Percentiles rank a stretch among this genome's conserved stretches.
Conservation (phyloP, 2,888 invertebrate species). For the Tenthredo mesomela region DNA sequence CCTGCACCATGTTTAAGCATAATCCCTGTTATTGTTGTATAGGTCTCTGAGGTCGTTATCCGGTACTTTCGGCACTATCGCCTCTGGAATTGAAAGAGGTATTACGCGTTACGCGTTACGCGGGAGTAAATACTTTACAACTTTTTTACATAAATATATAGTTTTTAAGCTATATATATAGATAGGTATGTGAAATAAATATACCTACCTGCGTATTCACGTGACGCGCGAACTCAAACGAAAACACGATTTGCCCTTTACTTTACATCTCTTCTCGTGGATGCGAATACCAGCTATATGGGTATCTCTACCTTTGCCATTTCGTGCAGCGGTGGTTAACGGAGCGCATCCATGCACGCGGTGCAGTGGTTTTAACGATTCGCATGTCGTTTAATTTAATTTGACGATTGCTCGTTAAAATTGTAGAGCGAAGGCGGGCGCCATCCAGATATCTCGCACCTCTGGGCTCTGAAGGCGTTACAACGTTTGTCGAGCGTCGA, state of each 20-base stretch:
- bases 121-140: not conserved
- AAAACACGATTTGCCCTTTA: not conserved
- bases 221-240: not conserved
- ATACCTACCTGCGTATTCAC: not conserved
- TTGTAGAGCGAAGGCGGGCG: not conserved
- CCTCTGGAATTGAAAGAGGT: conserved; percentile 34
- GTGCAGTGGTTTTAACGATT: conserved; percentile 68
- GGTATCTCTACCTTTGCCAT: conserved; percentile 25
- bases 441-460: conserved; percentile 22
- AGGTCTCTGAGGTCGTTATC: conserved; percentile 45
- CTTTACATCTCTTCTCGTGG: not conserved
- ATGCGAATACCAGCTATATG: not conserved
- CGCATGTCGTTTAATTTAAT: conserved; percentile 74
- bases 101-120: not conserved
- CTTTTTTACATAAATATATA: not conserved
- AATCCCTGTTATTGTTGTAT: conserved; percentile 45
- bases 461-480: not conserved
- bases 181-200: not conserved
- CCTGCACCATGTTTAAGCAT: conserved; percentile 35
- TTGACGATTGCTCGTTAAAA: conserved; percentile 74
- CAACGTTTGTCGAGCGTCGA: conserved; percentile 4
- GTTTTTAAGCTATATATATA: too few species aligned
- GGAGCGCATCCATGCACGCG: conserved; percentile 64
- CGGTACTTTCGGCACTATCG: conserved; percentile 34
- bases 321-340: conserved; percentile 62